Percentiles rank a stretch among this genome's conserved stretches.
These are phyloP conservation scores for Chaitophorus viminalis DNA, from an alignment of 2,888 invertebrate species.

Conservation along the genomic window DNA sequence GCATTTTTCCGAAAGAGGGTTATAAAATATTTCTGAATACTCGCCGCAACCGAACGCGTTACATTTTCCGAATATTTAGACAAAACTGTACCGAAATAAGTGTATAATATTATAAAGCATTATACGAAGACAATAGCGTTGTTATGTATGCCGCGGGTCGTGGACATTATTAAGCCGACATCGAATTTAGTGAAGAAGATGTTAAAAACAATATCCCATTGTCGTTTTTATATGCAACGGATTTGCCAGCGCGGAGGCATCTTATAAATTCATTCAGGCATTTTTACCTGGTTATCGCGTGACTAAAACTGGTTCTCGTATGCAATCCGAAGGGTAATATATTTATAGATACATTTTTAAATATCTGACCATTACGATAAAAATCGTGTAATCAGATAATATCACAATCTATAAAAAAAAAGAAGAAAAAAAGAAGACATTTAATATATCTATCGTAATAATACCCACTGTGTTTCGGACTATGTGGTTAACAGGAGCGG, in stretches of 20 bases:
- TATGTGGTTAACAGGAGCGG: not conserved
- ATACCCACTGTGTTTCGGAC: constrained; percentile 11
- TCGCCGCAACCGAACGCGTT: not conserved
- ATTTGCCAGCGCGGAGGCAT: not conserved
- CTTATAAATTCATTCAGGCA: not conserved
- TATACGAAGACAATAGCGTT: constrained; percentile 14
- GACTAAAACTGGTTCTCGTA: constrained; percentile 39
- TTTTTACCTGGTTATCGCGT: constrained; percentile 35
- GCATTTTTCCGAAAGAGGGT: too few relatives aligned
- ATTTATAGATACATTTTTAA: constrained; percentile 26
- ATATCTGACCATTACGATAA: constrained; percentile 18
- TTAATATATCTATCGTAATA: constrained; percentile 19
- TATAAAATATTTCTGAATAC: not conserved
- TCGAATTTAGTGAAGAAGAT: constrained; percentile 20
- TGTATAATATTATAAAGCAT: not conserved
- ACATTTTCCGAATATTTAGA: not conserved
- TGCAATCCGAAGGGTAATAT: not conserved
- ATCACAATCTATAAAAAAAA: constrained; percentile 21
- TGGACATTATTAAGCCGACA: not conserved
- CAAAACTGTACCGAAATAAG: not conserved
- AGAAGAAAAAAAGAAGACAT: constrained; percentile 4
- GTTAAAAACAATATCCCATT: constrained; percentile 22
- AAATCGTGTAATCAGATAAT: constrained; percentile 1
- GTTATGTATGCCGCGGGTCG: too few relatives aligned
- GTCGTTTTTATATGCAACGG: not conserved